phyloP scores from a whole-genome alignment of 2,888 invertebrate species.

The Leptodirus hochenwartii region DNA sequence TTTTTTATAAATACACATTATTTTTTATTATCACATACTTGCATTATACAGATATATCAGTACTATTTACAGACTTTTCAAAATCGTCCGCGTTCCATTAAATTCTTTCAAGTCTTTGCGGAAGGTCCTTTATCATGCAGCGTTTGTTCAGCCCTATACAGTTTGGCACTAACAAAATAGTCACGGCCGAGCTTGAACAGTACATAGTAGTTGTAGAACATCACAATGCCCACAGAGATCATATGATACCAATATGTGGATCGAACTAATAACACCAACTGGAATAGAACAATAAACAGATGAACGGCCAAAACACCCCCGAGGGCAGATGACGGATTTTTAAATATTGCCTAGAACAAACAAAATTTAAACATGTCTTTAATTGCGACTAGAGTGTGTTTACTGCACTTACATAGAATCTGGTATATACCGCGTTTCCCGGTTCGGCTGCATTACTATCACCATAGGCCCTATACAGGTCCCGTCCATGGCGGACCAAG shows the following conservation, averaged over 20 bases:
- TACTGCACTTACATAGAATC: conserved; percentile 68
- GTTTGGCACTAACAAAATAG: conserved; percentile 66
- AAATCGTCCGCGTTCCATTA: no score
- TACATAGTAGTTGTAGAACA: conserved; percentile 82
- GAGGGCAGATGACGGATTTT: conserved; percentile 63
- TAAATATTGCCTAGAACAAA: conserved; percentile 61
- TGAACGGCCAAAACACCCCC: conserved; percentile 57
- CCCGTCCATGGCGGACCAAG: conserved; percentile 51
- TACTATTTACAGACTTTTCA: no score
- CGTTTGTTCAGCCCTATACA: conserved; percentile 54
- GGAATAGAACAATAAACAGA: conserved; percentile 48
- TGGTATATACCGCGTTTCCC: conserved; percentile 55
- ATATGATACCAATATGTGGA: conserved; percentile 85
- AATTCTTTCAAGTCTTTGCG: no score
- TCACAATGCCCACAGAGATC: conserved; percentile 63
- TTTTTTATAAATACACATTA: no score
- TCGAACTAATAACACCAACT: conserved; percentile 61
- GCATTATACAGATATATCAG: no score
- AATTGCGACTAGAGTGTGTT: not conserved
- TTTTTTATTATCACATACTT: no score
- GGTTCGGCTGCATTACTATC: conserved; percentile 78
- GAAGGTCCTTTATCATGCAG: conserved; percentile 49
- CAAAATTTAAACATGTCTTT: conserved; percentile 2
- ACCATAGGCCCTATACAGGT: conserved; percentile 57
- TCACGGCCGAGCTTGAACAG: conserved; percentile 79